These are phyloP conservation scores for Himalopsyche phryganea DNA, from an alignment of 1,140 invertebrate genomes.

Conservation along the genomic window DNA sequence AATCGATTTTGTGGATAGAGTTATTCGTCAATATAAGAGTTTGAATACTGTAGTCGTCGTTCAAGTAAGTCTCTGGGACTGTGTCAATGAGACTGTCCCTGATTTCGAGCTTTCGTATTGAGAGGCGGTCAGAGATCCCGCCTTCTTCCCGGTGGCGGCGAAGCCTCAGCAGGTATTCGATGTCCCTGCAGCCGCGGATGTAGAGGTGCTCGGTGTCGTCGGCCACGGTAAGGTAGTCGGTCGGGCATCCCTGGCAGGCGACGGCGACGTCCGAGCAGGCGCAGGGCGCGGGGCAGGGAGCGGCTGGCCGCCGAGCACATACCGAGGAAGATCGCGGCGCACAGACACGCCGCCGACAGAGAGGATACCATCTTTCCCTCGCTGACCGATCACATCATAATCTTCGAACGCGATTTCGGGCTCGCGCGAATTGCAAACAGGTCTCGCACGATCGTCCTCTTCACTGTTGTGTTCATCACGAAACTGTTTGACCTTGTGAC, in stretches of 20 bases:
- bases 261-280: slow-evolving; percentile 11
- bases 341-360: slow-evolving; percentile 12
- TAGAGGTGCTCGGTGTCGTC: slow-evolving; percentile 17
- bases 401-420: not conserved
- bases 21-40: slow-evolving; percentile 44
- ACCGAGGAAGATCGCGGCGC: slow-evolving; percentile 10
- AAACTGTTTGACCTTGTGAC: too few species aligned
- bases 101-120: slow-evolving; percentile 19
- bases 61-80: slow-evolving; percentile 31
- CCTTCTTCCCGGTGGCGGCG: slow-evolving; percentile 19
- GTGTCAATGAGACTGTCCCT: slow-evolving; percentile 22
- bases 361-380: slow-evolving; percentile 6
- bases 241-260: slow-evolving; percentile 27
- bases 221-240: slow-evolving; percentile 20
- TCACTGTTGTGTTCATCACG: too few species aligned
- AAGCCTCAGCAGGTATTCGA: slow-evolving; percentile 41
- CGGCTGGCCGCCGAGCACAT: slow-evolving; percentile 11
- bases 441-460: too few species aligned
- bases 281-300: slow-evolving; percentile 24
- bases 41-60: slow-evolving; percentile 40
- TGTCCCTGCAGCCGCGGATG: slow-evolving; percentile 27
- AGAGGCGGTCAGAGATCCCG: not conserved
- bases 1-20: slow-evolving; percentile 40
- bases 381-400: slow-evolving; percentile 7
- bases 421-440: too few species aligned